Evolutionary conservation across 2,888 invertebrate genomes (phyloP).

Genomic region (Eucera pruinosa): DNA sequence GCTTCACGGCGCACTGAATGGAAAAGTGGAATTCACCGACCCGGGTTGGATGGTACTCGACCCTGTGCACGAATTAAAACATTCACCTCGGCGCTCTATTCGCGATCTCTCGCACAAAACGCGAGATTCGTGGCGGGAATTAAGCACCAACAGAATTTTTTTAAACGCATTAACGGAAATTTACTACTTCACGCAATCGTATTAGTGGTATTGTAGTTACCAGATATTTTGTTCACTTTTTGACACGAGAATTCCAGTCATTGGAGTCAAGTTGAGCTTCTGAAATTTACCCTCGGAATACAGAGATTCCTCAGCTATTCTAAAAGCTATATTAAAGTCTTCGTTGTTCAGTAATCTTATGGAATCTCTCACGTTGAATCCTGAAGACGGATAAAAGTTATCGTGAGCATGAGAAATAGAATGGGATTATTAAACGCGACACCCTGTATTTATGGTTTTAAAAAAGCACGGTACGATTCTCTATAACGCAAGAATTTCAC

Average conservation of each 20-base stretch:
- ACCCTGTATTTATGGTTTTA: no score
- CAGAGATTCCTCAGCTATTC: constrained; percentile 86
- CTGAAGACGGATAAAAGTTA: constrained; percentile 48
- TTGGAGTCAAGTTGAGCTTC: constrained; percentile 85
- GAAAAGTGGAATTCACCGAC: constrained; percentile 86
- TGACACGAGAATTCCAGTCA: constrained; percentile 85
- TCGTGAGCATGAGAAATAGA: not conserved
- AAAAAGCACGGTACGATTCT: no score
- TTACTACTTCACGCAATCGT: no score
- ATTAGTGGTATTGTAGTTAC: constrained; percentile 80
- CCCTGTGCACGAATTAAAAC: constrained; percentile 80
- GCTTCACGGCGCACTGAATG: constrained; percentile 86
- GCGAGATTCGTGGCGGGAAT: not conserved
- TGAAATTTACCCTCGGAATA: constrained; percentile 86
- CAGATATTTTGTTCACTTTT: constrained; percentile 85
- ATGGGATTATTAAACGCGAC: not conserved
- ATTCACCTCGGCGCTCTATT: constrained; percentile 5
- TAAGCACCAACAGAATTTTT: not conserved
- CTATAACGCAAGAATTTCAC: no score
- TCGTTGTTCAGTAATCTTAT: constrained; percentile 86
- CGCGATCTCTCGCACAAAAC: not conserved
- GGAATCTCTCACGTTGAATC: constrained; percentile 83
- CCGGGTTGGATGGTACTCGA: constrained; percentile 86
- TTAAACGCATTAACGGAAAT: no score
- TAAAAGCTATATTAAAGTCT: constrained; percentile 85